Conservation (phyloP, 2,888 invertebrate genomes). For the Allygus modestus region DNA sequence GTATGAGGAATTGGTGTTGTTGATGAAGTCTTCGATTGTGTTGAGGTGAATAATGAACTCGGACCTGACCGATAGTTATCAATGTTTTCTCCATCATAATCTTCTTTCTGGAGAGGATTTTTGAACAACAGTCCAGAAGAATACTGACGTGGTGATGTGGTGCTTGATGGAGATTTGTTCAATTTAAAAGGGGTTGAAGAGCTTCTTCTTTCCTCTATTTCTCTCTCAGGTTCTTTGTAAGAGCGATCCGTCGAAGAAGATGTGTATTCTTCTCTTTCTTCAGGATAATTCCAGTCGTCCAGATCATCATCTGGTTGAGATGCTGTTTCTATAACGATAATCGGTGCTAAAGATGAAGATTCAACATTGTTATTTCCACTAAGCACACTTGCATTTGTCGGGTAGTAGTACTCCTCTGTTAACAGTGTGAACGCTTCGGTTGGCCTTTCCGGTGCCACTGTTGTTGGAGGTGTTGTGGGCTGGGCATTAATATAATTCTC, state of each 20-base stretch:
- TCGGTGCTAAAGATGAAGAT: conserved; percentile 40
- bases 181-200: not conserved
- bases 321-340: conserved; percentile 37
- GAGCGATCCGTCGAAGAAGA: not conserved
- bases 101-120: not conserved
- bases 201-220: conserved; percentile 1
- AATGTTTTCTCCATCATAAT: not conserved
- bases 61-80: not conserved
- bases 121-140: not conserved
- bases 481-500: conserved; percentile 50
- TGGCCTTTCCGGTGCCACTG: not conserved
- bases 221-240: not conserved
- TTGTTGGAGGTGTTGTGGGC: not conserved
- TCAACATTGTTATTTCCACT: not conserved
- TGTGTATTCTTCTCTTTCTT: not conserved
- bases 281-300: not conserved
- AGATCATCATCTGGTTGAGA: not conserved
- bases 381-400: not conserved
- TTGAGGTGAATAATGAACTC: not conserved
- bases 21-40: not conserved
- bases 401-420: not conserved
- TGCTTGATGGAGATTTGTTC: not conserved
- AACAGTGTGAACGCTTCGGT: not conserved
- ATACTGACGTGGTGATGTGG: not conserved
- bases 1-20: conserved; percentile 13